A percentile compares a stretch with the other conserved stretches of the same genome.
phyloP scores from a whole-genome alignment of 92 coral and sea anemone species.

The Meandrina meandrites region DNA sequence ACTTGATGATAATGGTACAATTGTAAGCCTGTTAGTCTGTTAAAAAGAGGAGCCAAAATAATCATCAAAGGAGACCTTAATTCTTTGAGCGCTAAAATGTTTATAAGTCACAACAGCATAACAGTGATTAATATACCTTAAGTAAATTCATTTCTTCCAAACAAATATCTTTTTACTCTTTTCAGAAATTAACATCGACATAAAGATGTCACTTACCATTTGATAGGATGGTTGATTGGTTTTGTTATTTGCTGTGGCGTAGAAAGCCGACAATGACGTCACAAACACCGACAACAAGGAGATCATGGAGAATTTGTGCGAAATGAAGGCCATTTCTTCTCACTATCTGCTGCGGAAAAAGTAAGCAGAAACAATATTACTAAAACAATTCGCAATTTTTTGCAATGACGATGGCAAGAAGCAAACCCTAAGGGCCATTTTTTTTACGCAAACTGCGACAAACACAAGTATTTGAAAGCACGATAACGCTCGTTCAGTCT shows the following conservation, averaged over 20 bases:
- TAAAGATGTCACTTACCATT: background rate
- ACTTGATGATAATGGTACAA: background rate
- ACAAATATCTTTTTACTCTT: background rate
- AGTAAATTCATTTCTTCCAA: background rate
- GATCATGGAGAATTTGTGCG: background rate
- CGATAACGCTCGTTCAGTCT: too few species aligned
- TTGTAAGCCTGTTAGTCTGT: background rate
- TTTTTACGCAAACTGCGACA: too few species aligned
- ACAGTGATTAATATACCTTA: too few species aligned
- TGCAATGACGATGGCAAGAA: background rate
- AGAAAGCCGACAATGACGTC: background rate
- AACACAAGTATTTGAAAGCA: too few species aligned
- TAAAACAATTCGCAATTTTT: background rate
- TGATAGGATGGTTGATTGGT: conserved; percentile 14
- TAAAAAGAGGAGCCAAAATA: background rate
- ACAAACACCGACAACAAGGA: background rate
- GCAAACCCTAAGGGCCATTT: background rate
- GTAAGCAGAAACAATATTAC: background rate
- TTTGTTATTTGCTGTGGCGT: conserved; percentile 6
- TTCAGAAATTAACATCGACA: background rate
- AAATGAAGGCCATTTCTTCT: background rate
- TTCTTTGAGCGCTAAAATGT: background rate
- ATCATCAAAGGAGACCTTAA: background rate
- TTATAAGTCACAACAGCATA: background rate
- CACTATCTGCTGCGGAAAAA: background rate